Evolutionary conservation across 1,140 invertebrate genomes (phyloP), one percentile per base, ranked within the genome.

Genomic region (Oedothorax gibbosus): DNA sequence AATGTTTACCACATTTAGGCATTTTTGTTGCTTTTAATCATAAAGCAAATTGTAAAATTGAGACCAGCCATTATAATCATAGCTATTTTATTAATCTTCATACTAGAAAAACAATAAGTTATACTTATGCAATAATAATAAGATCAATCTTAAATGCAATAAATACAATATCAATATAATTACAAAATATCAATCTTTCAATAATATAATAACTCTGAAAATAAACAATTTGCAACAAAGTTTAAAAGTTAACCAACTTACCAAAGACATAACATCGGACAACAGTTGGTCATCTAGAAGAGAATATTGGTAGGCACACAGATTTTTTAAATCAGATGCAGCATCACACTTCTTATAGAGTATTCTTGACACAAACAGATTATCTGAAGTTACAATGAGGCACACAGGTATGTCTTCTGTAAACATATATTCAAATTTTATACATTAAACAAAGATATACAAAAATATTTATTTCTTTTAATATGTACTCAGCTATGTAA

Each of bases 181-280:
- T 56, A 20, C 35, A n/a, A 57, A 12, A 18, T 20, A 14, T 10
- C 12, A 21, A 10, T 10, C 10, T 56, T 56, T 57, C 6, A 18
- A 72, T 15, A 7, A 2, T n/a, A 18, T 68, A 0, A 56, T 4
- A 72, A 50, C 6, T 35, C 18, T 11, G 14, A 49, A 57, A 57
- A 35, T 56, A 68, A 77, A 10, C 20, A 57, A 66, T 56, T 69
- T 66, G 76, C 71, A 57, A 84, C 54, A 66, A 14, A 72, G 14
- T 1, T 35, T 53, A 7, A 35, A 49, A 57, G 49, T 60, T 66
- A 68, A 77, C 18, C 20, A 21, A 66, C 66, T 69, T 75, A 84
- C 81, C 71, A 84, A 66, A 66, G 81, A 84, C 15, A 84, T 35
- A 35, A 84, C 60, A 66, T 84, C 81, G 21, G 72, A 84, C 14